Percentiles rank a stretch among this genome's conserved stretches.
phyloP scores from a whole-genome alignment of 2,888 invertebrate genomes.

The Pammene fasciana region DNA sequence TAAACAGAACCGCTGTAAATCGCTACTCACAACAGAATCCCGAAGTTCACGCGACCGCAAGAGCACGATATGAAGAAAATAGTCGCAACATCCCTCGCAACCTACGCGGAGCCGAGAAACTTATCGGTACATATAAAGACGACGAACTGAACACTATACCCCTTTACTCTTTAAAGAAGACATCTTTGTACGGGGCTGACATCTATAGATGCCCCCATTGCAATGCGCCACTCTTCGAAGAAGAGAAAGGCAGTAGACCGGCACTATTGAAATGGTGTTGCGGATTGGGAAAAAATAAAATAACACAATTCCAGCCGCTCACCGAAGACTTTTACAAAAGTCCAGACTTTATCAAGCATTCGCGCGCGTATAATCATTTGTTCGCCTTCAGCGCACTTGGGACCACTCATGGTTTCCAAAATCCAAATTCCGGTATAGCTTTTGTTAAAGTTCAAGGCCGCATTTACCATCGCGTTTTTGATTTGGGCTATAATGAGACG shows the following conservation, averaged over 20 bases:
- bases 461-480: conserved; percentile 9
- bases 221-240: conserved; percentile 1
- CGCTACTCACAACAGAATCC: background rate
- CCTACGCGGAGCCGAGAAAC: background rate
- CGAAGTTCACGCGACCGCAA: background rate
- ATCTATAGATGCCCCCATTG: conserved; percentile 1
- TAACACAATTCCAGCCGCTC: background rate
- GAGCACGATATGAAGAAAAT: background rate
- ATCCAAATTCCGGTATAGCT: conserved; percentile 5
- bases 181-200: background rate
- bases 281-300: background rate
- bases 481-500: conserved; percentile 6
- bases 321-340: background rate
- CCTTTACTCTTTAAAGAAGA: background rate
- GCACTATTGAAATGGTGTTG: background rate
- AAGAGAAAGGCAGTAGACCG: background rate
- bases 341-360: background rate
- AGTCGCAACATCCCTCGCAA: background rate
- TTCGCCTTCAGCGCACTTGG: conserved; percentile 9
- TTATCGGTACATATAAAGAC: background rate
- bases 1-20: conserved; percentile 7
- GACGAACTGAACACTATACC: background rate
- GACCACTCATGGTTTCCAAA: conserved; percentile 3
- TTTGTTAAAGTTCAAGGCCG: conserved; percentile 15
- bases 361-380: conserved; percentile 9